Base-by-base conservation (phyloP, 2,113 vertebrate genomes). In the Aix galericulata region DNA sequence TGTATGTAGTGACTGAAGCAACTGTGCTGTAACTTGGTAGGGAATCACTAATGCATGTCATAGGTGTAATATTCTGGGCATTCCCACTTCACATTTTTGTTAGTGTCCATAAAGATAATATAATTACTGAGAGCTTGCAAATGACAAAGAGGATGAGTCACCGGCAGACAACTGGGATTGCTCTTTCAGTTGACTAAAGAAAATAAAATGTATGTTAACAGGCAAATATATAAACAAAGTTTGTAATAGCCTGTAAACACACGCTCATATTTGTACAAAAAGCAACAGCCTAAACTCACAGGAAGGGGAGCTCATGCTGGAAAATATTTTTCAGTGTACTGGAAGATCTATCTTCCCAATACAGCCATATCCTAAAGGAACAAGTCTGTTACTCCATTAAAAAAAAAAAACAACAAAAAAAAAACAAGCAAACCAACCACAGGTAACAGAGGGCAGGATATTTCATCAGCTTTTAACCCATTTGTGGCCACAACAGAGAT, bases 11-110 rank as follows among this genome's bases (percentile, higher is more conserved):
- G 8, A n/a, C 59, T 63, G 36, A 83, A 76, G 27, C 1, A 50
- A 23, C 17, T 0, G 0, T 10, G 9, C 31, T 21, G 44, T 40
- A 59, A 63, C 50, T 58, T 52, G 40, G 6, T 0, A 15, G 31
- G 63, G 40, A 62, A 88, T 23, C 60, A 32, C 8, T 31, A 59
- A 48, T 2, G 34, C 13, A 2, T 1, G 0, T n/a, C 55, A 46
- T 0, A 74, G 40, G 22, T 42, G 42, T 82, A 73, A 46, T 29
- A 52, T 46, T 71, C 44, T 40, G 56, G 73, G n/a, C 56, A 67
- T 12, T 67, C 50, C 16, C 63, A 62, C 44, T 88, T 63, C 32
- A 86, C n/a, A 20, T 12, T 81, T 71, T 60, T 64, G 73, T 42
- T 34, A 81, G 40, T 22, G 31, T 77, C 52, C 21, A 32, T 31